phyloP scores from a whole-genome alignment of 2,888 invertebrate species.

The Lasiommata megera region DNA sequence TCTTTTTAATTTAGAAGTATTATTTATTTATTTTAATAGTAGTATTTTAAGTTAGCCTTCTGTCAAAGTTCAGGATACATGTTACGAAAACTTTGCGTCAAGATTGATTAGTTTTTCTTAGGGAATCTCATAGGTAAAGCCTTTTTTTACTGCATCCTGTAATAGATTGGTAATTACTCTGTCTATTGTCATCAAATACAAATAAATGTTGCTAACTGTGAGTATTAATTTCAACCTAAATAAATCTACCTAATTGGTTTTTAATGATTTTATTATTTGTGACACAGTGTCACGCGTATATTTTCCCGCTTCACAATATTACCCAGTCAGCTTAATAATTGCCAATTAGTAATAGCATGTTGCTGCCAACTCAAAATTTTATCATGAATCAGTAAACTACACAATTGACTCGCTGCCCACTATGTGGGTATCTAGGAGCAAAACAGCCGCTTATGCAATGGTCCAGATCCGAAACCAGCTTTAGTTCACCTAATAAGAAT shows the following conservation, averaged over 20 bases:
- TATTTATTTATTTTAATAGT: too few relatives aligned
- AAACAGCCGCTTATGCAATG: slow-evolving; percentile 68
- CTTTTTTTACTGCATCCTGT: too few relatives aligned
- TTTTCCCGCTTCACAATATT: slow-evolving; percentile 4
- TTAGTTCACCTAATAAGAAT: slow-evolving; percentile 31
- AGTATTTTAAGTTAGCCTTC: too few relatives aligned
- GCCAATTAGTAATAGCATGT: slow-evolving; percentile 54
- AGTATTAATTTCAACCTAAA: background rate
- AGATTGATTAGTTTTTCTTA: background rate
- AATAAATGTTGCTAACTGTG: background rate
- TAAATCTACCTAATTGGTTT: background rate
- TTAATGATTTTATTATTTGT: background rate
- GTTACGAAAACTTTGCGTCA: background rate
- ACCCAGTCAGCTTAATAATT: slow-evolving; percentile 40
- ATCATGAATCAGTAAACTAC: slow-evolving; percentile 49
- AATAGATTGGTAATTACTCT: background rate
- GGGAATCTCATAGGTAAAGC: too few relatives aligned
- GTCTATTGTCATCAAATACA: background rate
- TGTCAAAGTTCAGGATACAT: background rate
- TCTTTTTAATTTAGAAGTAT: too few relatives aligned
- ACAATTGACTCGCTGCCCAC: slow-evolving; percentile 45
- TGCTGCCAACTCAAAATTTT: slow-evolving; percentile 60
- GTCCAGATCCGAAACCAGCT: slow-evolving; percentile 49
- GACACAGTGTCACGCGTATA: background rate
- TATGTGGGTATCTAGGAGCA: slow-evolving; percentile 38